Base-by-base conservation (phyloP, 2,888 invertebrate species). In the Amblyjoppa fuscipennis region DNA sequence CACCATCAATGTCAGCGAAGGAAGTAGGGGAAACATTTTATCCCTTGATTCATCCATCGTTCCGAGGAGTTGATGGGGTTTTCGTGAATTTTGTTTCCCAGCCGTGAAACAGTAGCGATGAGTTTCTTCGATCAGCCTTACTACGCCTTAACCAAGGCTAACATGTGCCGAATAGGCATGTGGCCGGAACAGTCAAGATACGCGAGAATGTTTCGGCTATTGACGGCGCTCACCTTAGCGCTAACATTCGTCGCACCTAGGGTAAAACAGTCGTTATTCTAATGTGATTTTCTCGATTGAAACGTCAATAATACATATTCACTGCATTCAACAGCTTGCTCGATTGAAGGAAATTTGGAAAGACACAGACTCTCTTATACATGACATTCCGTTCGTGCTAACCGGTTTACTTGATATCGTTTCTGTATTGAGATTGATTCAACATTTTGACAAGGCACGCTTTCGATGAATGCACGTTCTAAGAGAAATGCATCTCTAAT, bases 161-260 rank as follows among this genome's bases (percentile, higher is more conserved):
- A 20, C 25, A 28, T 59, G 59, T 59, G 28, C 59, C 59, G 25
- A 28, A 28, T 59, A 4, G 59, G 59, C 25, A 25, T 59, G 20
- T 59, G 59, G 59, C 59, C 59, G 59, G 59, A 59, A 59, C 59
- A 59, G 59, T 59, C 59, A 13, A 25, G 2, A 25, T 59, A 3
- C 25, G 13, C 3, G 28, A 20, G 59, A 20, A 25, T 9, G 11
- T 1, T 59, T 59, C 25, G 7, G 59, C 25, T 0, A 11, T 9
- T 59, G 59, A 28, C 59, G 7, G 25, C 25, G 3, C 9, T 25
- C 28, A 3, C 4, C 59, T 2, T 59, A 1, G 3, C 25, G 0
- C 2, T 25, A 7, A 25, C 59, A 25, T 9, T 28, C 28, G 13
- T 28, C 13, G 25, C 7, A 1, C 59, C 25, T 28, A 11, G 11